These are phyloP conservation scores for Pseudomugil gertrudae DNA, from an alignment of 2,797 vertebrate species.

Conservation along the genomic window DNA sequence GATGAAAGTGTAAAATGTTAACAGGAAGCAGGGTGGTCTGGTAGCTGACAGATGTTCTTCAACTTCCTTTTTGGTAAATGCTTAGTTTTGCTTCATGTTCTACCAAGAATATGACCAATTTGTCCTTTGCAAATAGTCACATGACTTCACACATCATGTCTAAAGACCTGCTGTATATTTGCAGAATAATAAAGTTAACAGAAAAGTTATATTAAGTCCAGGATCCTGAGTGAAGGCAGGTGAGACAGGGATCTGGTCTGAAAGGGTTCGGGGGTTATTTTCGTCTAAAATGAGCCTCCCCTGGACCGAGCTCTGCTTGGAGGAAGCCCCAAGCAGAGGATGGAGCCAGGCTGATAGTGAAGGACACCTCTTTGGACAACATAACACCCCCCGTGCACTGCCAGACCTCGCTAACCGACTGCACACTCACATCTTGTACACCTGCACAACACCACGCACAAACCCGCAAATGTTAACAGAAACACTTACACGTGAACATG, in stretches of 20 bases:
- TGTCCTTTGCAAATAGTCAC: neutral
- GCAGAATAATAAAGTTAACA: constrained; percentile 5
- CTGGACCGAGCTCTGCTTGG: constrained; percentile 50
- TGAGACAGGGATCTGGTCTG: constrained; percentile 21
- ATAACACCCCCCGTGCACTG: constrained; percentile 23
- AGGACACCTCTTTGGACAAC: constrained; percentile 58
- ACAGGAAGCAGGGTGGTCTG: neutral
- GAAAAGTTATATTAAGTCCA: constrained; percentile 1
- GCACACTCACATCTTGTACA: constrained; percentile 1
- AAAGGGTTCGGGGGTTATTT: neutral
- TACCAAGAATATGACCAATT: neutral
- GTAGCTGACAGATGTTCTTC: neutral
- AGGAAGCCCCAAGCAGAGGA: constrained; percentile 52
- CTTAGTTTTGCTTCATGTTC: neutral
- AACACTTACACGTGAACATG: neutral
- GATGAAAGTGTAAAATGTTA: too few relatives aligned
- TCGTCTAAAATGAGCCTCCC: constrained; percentile 35
- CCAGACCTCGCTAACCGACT: constrained; percentile 29
- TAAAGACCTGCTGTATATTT: neutral
- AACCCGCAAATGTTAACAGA: neutral
- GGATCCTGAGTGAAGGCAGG: constrained; percentile 13
- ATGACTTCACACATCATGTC: neutral
- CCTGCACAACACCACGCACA: neutral
- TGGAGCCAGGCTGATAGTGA: constrained; percentile 63
- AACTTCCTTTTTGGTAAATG: neutral